Evolutionary conservation across 2,113 vertebrate species (phyloP).

Genomic region (Dipodomys spectabilis): DNA sequence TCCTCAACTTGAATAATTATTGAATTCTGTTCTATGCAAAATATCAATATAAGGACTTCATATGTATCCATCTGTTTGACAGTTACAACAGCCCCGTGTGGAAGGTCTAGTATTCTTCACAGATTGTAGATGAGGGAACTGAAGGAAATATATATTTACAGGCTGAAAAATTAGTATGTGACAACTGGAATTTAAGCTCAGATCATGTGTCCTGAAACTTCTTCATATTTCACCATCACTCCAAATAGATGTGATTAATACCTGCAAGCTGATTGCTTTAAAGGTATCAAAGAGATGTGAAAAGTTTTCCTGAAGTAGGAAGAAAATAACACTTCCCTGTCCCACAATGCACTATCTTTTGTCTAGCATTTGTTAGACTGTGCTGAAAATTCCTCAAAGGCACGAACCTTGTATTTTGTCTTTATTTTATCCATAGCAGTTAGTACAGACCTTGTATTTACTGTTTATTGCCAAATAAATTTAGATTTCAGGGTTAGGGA

Average conservation of each 20-base stretch:
- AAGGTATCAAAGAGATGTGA: background rate
- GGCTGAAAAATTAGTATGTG: background rate
- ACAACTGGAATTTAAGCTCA: background rate
- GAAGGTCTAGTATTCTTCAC: background rate
- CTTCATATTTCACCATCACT: background rate
- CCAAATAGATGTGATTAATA: background rate
- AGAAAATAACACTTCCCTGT: background rate
- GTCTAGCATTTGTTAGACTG: background rate
- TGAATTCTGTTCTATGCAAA: background rate
- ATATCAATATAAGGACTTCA: background rate
- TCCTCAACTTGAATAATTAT: slow-evolving; percentile 7
- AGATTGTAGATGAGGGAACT: background rate
- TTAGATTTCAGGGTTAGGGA: background rate
- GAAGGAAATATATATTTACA: background rate
- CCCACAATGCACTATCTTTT: background rate
- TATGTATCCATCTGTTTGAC: background rate
- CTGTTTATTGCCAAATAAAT: background rate
- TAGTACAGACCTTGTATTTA: background rate
- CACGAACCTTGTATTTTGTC: background rate
- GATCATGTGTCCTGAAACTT: background rate
- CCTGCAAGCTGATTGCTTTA: background rate
- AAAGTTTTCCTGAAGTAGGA: background rate
- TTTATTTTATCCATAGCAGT: background rate
- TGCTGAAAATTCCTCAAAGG: background rate
- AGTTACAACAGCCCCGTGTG: background rate